Conservation (phyloP, 2,113 vertebrate species). For the Platichthys flesus region DNA sequence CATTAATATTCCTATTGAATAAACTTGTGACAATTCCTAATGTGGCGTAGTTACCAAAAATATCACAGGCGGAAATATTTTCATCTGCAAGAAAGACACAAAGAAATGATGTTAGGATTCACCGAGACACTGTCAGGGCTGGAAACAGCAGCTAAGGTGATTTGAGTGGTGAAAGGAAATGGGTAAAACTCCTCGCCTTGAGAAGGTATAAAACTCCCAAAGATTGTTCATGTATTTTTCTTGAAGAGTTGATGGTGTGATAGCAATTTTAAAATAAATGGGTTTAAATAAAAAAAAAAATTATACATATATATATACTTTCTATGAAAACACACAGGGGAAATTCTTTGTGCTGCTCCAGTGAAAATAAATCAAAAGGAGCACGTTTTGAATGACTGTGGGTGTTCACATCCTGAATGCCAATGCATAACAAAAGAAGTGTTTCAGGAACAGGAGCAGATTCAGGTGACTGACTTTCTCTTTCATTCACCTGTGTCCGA, state of each 20-base stretch:
- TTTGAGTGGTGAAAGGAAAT: neutral
- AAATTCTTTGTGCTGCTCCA: too few relatives aligned
- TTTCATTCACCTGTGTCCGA: neutral
- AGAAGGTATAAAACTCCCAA: neutral
- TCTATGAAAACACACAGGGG: too few relatives aligned
- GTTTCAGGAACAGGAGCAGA: neutral
- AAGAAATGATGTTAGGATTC: neutral
- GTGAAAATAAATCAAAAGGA: too few relatives aligned
- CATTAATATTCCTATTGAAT: constrained; percentile 14
- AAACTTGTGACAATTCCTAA: constrained; percentile 1
- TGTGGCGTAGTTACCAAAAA: neutral
- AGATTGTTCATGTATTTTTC: too few relatives aligned
- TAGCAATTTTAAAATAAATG: too few relatives aligned
- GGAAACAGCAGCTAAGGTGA: neutral
- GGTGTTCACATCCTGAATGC: neutral
- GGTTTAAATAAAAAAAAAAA: too few relatives aligned
- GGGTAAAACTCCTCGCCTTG: neutral
- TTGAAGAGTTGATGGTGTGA: too few relatives aligned
- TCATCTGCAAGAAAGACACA: neutral
- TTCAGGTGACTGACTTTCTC: neutral
- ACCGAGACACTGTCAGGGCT: neutral
- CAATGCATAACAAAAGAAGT: neutral
- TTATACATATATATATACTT: too few relatives aligned
- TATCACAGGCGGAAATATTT: neutral
- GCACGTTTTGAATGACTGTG: too few relatives aligned